Evolutionary conservation across 2,113 vertebrate species (phyloP).

Genomic region (Ahaetulla prasina): DNA sequence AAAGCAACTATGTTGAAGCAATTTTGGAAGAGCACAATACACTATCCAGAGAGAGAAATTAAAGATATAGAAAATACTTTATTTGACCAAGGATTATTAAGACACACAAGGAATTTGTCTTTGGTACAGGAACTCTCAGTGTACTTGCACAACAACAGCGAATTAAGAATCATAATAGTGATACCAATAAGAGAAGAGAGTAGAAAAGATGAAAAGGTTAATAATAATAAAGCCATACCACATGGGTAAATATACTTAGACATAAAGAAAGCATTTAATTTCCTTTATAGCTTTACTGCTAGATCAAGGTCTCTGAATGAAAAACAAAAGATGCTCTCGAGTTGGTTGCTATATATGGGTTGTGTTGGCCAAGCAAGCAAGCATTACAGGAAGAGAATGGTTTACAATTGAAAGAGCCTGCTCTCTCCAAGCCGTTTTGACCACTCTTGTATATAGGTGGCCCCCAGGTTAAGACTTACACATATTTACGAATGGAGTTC

Average conservation of each 20-base stretch:
- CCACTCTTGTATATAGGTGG: background rate
- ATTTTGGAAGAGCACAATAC: background rate
- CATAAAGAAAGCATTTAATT: background rate
- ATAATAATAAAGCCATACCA: background rate
- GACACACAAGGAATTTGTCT: background rate
- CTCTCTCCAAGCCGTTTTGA: background rate
- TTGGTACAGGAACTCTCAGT: background rate
- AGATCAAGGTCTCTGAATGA: background rate
- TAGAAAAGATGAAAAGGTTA: background rate
- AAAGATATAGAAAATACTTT: background rate
- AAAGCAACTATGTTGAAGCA: background rate
- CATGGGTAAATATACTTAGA: background rate
- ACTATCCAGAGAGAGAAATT: background rate
- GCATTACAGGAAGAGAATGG: background rate
- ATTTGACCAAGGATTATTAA: background rate
- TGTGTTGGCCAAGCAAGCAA: background rate
- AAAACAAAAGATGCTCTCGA: background rate
- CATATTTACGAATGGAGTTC: background rate
- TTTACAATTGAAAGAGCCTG: background rate
- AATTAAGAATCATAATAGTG: background rate
- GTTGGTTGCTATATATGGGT: background rate
- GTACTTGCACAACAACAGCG: background rate
- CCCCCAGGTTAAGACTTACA: background rate
- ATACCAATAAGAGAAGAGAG: background rate
- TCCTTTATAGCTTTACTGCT: background rate